Evolutionary conservation across 2,888 invertebrate species (phyloP), one percentile per base, ranked within the genome.

Genomic region (Conomelus anceps): DNA sequence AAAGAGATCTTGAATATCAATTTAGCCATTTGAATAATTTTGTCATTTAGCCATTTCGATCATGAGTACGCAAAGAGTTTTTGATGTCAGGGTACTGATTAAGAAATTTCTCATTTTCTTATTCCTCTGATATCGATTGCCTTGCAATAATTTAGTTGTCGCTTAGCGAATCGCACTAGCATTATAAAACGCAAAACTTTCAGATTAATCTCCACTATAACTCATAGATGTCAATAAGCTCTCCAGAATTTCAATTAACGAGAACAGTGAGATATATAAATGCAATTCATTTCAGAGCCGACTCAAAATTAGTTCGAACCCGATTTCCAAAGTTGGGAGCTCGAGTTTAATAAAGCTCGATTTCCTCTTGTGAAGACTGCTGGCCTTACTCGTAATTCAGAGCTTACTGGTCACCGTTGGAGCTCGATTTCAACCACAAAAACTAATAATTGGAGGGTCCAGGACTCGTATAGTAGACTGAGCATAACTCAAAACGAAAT

Each of bases 401-500:
- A 63, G 63, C 63, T 63, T 63, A 63, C 34, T 34, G 34, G 34
- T 17, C 34, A 13, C 13, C 34, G 9, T 1, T 34, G 34, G n/a
- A 63, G 63, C 1, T n/a, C n/a, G 63, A 63, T 63, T n/a, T 26
- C 29, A 24, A 86, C 86, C 86, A 26, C 86, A 29, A 86, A 86
- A 86, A 86, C 86, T 86, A 86, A 86, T 86, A 26, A 86, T 86
- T 86, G 22, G 26, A 86, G 29, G 63, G 26, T 24, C 4, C 86
- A 29, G 86, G 85, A 23, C 85, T 23, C 23, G 26, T 23, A 7
- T 22, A 24, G 26, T 86, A 23, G 86, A 63, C n/a, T 63, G 63
- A 26, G 23, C 86, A 86, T 86, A n/a, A 86, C 17, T 86, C 86
- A 86, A 86, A 86, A 86, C 29, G 86, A 26, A 23, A 86, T 86